phyloP scores from a whole-genome alignment of 1,140 invertebrate species.

The Drosophila sturtevanti region DNA sequence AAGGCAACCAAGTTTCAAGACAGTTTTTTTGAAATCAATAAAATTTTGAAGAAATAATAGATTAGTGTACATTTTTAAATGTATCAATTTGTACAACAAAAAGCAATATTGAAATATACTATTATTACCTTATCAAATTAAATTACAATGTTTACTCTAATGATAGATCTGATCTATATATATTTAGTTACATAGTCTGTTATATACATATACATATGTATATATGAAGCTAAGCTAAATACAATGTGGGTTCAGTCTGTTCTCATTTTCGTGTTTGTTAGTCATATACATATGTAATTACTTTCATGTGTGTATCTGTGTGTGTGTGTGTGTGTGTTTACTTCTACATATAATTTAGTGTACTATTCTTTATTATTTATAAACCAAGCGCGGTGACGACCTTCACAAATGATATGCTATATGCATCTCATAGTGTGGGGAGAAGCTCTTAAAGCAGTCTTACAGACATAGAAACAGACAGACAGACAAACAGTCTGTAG shows the following conservation, averaged over 20 bases:
- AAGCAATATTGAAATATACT: not conserved
- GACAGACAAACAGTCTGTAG: not conserved
- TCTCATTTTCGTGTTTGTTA: not conserved
- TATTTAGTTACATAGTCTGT: not conserved
- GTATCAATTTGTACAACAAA: no score
- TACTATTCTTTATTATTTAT: constrained; percentile 4
- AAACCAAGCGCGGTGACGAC: not conserved
- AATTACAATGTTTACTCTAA: not conserved
- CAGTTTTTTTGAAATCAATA: no score
- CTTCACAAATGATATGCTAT: not conserved
- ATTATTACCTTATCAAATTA: not conserved
- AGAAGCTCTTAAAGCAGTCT: not conserved
- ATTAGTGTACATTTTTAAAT: no score
- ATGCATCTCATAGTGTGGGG: not conserved
- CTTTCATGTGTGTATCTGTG: not conserved
- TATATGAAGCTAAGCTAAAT: not conserved
- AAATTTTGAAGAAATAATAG: no score
- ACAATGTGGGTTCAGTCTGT: not conserved
- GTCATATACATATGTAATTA: constrained; percentile 5
- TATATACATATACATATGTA: no score
- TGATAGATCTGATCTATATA: not conserved
- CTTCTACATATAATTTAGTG: not conserved
- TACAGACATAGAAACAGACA: not conserved
- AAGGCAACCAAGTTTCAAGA: no score
- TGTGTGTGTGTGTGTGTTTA: not conserved